phyloP scores from a whole-genome alignment of 2,888 invertebrate genomes.

The Chalcosyrphus nemorum region DNA sequence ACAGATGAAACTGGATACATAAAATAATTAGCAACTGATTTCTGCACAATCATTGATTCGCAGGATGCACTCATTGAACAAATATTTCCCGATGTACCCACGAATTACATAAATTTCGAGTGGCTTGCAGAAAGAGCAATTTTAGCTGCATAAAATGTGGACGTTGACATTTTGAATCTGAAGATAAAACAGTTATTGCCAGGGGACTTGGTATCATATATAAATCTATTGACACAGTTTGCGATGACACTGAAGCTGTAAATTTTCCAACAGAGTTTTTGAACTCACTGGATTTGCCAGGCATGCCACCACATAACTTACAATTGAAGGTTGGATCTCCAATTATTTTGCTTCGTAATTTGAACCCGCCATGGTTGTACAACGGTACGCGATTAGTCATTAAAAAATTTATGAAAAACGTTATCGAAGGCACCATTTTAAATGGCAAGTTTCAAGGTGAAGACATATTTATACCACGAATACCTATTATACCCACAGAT shows the following conservation, averaged over 20 bases:
- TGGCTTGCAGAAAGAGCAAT: conserved; percentile 1
- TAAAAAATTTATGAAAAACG: no score
- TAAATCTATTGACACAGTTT: neutral
- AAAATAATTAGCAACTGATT: neutral
- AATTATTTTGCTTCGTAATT: neutral
- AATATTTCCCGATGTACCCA: neutral
- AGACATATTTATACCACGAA: no score
- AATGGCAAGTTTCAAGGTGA: no score
- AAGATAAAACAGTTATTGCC: neutral
- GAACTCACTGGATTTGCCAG: neutral
- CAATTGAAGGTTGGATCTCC: neutral
- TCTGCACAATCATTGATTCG: neutral
- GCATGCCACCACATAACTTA: neutral
- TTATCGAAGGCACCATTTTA: no score
- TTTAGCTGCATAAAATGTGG: neutral
- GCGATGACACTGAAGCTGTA: neutral
- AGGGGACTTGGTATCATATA: neutral
- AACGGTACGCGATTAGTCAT: no score
- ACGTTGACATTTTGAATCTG: neutral
- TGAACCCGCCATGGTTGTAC: no score
- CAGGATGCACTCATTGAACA: neutral
- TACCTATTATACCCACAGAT: no score
- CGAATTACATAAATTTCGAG: neutral
- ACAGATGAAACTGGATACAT: neutral
- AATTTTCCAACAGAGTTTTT: neutral